These are phyloP conservation scores for Vollenhovia emeryi DNA, from an alignment of 1,140 invertebrate genomes.

Conservation along the genomic window DNA sequence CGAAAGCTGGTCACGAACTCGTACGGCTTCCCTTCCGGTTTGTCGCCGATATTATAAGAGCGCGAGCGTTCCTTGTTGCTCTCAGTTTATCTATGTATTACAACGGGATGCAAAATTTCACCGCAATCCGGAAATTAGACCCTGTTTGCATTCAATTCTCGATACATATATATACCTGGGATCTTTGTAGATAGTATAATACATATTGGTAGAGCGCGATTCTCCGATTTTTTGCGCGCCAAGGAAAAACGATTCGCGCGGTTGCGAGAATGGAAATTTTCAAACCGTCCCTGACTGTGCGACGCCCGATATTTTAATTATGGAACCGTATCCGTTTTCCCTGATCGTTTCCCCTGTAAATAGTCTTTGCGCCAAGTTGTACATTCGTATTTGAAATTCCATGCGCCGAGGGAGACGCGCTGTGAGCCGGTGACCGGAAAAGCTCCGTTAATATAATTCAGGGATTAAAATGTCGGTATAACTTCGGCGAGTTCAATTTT, in stretches of 20 bases:
- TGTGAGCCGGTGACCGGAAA: conserved; percentile 1
- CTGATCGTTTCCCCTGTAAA: conserved; percentile 32
- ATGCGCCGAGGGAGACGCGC: conserved; percentile 34
- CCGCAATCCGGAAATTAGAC: conserved; percentile 17
- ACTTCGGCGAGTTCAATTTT: conserved; percentile 31
- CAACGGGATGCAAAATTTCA: conserved; percentile 20
- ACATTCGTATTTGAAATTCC: conserved; percentile 13
- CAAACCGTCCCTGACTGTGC: conserved; percentile 33
- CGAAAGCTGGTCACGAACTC: conserved; percentile 27
- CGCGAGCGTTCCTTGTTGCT: not conserved
- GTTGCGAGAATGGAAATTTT: conserved; percentile 22
- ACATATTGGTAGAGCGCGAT: conserved; percentile 2
- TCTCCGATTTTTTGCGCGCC: not conserved
- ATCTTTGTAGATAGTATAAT: conserved; percentile 18
- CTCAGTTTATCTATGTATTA: not conserved
- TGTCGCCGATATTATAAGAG: conserved; percentile 29
- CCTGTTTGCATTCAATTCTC: not conserved
- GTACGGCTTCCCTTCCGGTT: conserved; percentile 43
- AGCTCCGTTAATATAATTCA: conserved; percentile 41
- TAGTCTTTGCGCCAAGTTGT: conserved; percentile 29
- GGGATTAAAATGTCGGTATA: conserved; percentile 38
- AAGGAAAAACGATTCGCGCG: conserved; percentile 5
- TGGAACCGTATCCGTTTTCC: conserved; percentile 13
- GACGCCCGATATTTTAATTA: conserved; percentile 42
- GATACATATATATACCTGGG: not conserved